phyloP scores from a whole-genome alignment of 1,140 invertebrate genomes.

The Drosophila gunungcola region DNA sequence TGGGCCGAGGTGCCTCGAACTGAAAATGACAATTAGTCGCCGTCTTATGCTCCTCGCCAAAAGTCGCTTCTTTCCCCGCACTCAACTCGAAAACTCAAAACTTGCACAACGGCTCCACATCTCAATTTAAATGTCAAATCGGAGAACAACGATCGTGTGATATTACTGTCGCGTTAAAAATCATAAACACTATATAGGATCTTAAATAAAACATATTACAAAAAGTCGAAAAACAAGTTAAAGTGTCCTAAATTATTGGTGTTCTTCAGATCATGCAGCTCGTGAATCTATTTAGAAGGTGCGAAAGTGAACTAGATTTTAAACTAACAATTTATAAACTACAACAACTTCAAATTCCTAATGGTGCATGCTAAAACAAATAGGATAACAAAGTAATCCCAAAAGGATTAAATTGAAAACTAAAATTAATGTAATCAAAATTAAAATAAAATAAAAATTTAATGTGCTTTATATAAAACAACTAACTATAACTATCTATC shows the following conservation, averaged over 20 bases:
- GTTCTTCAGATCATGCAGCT: constrained; percentile 41
- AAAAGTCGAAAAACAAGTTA: constrained; percentile 2
- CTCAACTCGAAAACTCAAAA: constrained; percentile 48
- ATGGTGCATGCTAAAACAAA: too few relatives aligned
- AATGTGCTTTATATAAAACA: too few relatives aligned
- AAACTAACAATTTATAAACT: not conserved
- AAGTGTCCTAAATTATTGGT: constrained; percentile 10
- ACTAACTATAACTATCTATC: too few relatives aligned
- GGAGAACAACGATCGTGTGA: constrained; percentile 24
- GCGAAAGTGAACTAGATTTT: not conserved
- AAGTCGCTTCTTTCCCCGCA: constrained; percentile 70
- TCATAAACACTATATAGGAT: not conserved
- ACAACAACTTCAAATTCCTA: not conserved
- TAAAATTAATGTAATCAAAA: too few relatives aligned
- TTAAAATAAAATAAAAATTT: too few relatives aligned
- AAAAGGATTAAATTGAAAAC: too few relatives aligned
- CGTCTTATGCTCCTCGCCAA: constrained; percentile 83
- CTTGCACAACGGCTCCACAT: constrained; percentile 38
- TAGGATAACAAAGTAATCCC: too few relatives aligned
- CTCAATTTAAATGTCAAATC: constrained; percentile 4
- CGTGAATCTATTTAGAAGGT: constrained; percentile 47
- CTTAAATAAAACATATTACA: not conserved
- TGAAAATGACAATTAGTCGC: constrained; percentile 82
- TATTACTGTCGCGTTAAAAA: not conserved
- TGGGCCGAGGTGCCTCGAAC: constrained; percentile 66